Evolutionary conservation across 1,140 invertebrate genomes (phyloP).

Genomic region (Melanaphis sacchari): DNA sequence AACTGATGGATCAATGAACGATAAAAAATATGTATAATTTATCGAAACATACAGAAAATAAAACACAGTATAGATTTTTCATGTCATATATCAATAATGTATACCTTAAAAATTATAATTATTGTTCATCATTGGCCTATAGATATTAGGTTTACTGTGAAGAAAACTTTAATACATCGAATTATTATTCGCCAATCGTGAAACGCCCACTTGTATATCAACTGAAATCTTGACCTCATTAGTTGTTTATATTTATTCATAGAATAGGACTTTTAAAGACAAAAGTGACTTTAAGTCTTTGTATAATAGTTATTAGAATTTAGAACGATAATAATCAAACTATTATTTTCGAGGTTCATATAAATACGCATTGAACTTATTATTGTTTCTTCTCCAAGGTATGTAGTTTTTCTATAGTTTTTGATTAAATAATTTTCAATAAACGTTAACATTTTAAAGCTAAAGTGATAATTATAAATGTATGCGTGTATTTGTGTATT

Average conservation of each 20-base stretch:
- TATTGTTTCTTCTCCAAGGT: background rate
- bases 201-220: background rate
- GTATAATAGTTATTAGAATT: background rate
- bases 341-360: background rate
- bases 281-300: background rate
- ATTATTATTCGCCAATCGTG: background rate
- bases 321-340: background rate
- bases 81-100: background rate
- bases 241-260: background rate
- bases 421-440: background rate
- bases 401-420: background rate
- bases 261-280: background rate
- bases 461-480: background rate
- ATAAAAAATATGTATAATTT: background rate
- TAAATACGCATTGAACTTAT: background rate
- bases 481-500: too few species aligned
- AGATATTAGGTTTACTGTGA: background rate
- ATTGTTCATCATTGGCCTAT: background rate
- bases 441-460: background rate
- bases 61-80: background rate
- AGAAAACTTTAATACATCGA: background rate
- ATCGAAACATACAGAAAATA: background rate
- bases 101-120: background rate
- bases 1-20: background rate
- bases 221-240: background rate